Percentiles rank a stretch among this genome's conserved stretches.
Conservation (phyloP, 2,113 vertebrate genomes). For the Speoplatyrhinus poulsoni region DNA sequence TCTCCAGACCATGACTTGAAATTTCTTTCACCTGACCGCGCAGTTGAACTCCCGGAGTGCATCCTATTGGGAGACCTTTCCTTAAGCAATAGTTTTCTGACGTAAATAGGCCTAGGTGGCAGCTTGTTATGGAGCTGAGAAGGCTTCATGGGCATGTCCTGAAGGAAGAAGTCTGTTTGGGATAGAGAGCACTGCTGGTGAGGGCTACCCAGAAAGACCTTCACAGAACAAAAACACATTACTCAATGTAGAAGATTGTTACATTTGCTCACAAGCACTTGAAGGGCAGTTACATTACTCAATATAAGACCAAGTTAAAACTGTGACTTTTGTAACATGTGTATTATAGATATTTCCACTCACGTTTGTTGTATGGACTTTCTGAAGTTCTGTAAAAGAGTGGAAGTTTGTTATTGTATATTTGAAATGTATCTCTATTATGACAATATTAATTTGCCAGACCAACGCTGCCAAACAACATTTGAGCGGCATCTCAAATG, state of each 20-base stretch:
- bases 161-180: constrained; percentile 13
- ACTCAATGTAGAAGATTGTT: not conserved
- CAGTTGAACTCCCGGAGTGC: not conserved
- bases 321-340: too few species aligned
- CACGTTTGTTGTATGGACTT: constrained; percentile 43
- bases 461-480: not conserved
- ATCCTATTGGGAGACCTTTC: constrained; percentile 16
- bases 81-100: constrained; percentile 27
- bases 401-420: not conserved
- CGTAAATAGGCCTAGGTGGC: constrained; percentile 21
- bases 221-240: constrained; percentile 36
- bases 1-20: constrained; percentile 3
- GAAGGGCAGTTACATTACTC: not conserved
- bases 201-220: constrained; percentile 5
- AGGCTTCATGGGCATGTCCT: constrained; percentile 59
- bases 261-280: too few species aligned
- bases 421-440: not conserved
- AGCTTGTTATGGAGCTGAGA: constrained; percentile 46
- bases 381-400: constrained; percentile 32
- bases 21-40: constrained; percentile 7
- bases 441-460: not conserved
- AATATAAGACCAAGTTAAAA: not conserved
- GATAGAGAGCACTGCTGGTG: constrained; percentile 13
- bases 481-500: too few species aligned
- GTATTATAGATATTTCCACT: constrained; percentile 15